Conservation (phyloP, 2,113 vertebrate genomes). For the Cisticola juncidis region DNA sequence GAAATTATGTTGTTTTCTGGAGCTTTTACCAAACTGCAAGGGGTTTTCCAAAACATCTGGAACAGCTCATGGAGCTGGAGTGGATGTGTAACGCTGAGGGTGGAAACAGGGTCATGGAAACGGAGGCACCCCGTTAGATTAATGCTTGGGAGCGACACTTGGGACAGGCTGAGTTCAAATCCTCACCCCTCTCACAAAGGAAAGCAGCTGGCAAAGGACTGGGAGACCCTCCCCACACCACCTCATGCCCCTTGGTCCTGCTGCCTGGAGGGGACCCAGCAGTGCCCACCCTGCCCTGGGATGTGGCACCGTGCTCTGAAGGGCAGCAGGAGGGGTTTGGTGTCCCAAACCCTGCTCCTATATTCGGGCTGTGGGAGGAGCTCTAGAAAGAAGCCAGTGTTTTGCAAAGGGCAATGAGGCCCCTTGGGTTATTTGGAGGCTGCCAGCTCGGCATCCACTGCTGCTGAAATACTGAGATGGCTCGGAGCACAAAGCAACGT, state of each 20-base stretch:
- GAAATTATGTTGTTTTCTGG: neutral
- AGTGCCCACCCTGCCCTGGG: neutral
- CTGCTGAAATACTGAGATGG: neutral
- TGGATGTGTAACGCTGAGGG: neutral
- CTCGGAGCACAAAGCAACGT: neutral
- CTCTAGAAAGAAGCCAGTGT: neutral
- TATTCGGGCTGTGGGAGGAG: neutral
- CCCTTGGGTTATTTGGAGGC: neutral
- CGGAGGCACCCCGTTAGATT: slow-evolving; percentile 31
- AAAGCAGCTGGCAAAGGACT: neutral
- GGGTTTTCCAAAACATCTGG: slow-evolving; percentile 67
- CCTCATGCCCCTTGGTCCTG: neutral
- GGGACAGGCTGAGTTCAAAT: slow-evolving; percentile 1
- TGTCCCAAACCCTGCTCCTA: neutral
- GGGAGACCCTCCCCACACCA: neutral
- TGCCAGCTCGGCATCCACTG: slow-evolving; percentile 22
- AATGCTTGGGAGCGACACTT: neutral
- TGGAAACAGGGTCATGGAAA: slow-evolving; percentile 58
- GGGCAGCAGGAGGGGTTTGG: neutral
- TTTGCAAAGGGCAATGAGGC: neutral
- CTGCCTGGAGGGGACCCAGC: neutral
- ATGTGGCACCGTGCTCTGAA: neutral
- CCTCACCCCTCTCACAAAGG: neutral
- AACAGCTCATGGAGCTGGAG: slow-evolving; percentile 55
- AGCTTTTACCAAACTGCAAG: slow-evolving; percentile 21